Evolutionary conservation across 2,888 invertebrate species (phyloP), one percentile per base, ranked within the genome.

Genomic region (Phaonia tiefii): DNA sequence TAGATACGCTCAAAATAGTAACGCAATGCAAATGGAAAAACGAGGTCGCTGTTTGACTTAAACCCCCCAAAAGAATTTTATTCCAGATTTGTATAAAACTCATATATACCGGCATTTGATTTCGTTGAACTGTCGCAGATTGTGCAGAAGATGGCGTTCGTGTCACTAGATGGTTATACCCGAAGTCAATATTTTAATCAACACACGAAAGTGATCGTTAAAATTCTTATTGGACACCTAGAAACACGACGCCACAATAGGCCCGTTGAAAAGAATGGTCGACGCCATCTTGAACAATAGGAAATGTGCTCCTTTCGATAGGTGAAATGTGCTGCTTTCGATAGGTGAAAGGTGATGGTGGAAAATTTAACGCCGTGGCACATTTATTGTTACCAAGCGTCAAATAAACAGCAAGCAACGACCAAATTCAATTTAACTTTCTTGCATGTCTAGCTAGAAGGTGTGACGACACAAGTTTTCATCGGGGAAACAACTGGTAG

Each of bases 261-360:
- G n/a, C n/a, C n/a, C n/a, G 31, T 8, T 4, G 44, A 65, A 26
- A 42, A 54, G 25, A 73, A 70, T 54, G 22, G 25, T 11, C 20
- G 60, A 25, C 77, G 81, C 81, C 81, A 81, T 81, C 25, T 81
- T 81, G 75, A 31, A 78, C 49, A 42, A 15, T 31, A n/a, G 11
- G 15, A 75, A 81, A 78, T 75, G 78, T 81, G 78, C 69, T 81
- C 54, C 54, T 46, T 39, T 10, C 20, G 1, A 39, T 60, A 10
- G n/a, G n/a, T n/a, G n/a, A n/a, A n/a, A n/a, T n/a, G n/a, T n/a
- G n/a, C n/a, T n/a, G n/a, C n/a, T n/a, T n/a, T 3, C 31, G 39
- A 10, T 56, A n/a, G 26, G 74, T 72, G 75, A 72, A 75, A 72
- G 54, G 22, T 10, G 22, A 20, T 49, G n/a, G n/a, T n/a, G n/a